Evolutionary conservation across 2,113 vertebrate species (phyloP).

Genomic region (Collichthys lucidus): DNA sequence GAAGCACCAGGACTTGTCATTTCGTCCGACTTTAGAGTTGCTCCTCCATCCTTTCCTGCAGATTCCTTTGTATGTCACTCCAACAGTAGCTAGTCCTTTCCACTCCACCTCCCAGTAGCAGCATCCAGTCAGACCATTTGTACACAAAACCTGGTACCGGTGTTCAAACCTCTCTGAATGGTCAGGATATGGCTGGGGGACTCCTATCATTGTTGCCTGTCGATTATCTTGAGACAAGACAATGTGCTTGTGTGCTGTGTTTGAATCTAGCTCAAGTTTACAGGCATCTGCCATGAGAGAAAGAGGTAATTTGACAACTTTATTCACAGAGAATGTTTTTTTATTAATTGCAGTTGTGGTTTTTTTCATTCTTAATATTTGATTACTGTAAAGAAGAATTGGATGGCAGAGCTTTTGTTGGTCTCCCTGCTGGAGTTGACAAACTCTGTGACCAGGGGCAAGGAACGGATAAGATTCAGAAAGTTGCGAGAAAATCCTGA

Average conservation of each 20-base stretch:
- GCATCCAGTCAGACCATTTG: constrained; percentile 6
- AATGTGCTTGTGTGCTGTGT: background rate
- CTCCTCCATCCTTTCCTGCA: background rate
- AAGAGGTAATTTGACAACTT: background rate
- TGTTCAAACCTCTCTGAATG: constrained; percentile 11
- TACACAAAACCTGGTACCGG: constrained; percentile 15
- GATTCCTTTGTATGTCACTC: constrained; percentile 6
- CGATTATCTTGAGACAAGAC: background rate
- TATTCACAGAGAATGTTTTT: background rate
- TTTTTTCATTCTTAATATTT: background rate
- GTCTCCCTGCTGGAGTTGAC: background rate
- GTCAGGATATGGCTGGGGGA: background rate
- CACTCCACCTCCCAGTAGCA: constrained; percentile 29
- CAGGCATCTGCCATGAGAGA: constrained; percentile 5
- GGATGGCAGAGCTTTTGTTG: background rate
- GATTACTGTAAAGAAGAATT: background rate
- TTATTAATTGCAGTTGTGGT: background rate
- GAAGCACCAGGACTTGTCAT: constrained; percentile 18
- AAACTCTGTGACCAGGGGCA: background rate
- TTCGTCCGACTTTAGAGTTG: background rate
- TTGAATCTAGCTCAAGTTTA: constrained; percentile 23
- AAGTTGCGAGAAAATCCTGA: background rate
- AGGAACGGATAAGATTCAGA: background rate
- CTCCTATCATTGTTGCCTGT: background rate
- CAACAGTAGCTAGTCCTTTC: background rate